phyloP scores from a whole-genome alignment of 2,888 invertebrate genomes.

The Tipula helvola region DNA sequence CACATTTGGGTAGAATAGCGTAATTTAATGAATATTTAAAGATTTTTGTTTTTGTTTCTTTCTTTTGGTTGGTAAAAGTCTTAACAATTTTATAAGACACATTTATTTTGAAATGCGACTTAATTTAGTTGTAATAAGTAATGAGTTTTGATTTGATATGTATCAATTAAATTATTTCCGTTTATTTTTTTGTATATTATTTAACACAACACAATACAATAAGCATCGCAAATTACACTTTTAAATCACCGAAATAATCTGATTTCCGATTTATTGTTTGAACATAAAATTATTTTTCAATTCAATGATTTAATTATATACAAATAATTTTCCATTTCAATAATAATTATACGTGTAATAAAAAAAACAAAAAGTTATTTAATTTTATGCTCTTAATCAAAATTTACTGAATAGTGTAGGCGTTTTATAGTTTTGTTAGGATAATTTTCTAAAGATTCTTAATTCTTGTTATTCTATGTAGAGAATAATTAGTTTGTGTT shows the following conservation, averaged over 20 bases:
- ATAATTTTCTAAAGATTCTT: neutral
- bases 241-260: neutral
- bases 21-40: neutral
- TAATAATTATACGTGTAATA: neutral
- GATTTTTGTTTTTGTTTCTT: neutral
- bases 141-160: neutral
- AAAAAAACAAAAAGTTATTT: neutral
- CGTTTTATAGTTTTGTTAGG: neutral
- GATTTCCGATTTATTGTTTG: neutral
- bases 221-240: neutral
- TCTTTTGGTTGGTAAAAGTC: neutral
- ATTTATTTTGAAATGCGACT: neutral
- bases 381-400: neutral
- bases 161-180: neutral
- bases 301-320: neutral
- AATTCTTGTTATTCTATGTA: neutral
- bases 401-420: neutral
- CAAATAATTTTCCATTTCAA: neutral
- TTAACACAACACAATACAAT: neutral
- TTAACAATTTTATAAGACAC: neutral
- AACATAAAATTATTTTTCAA: neutral
- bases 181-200: neutral
- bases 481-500: no score
- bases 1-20: neutral
- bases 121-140: neutral